phyloP scores from a whole-genome alignment of 2,888 invertebrate genomes.

The Trissolcus japonicus region DNA sequence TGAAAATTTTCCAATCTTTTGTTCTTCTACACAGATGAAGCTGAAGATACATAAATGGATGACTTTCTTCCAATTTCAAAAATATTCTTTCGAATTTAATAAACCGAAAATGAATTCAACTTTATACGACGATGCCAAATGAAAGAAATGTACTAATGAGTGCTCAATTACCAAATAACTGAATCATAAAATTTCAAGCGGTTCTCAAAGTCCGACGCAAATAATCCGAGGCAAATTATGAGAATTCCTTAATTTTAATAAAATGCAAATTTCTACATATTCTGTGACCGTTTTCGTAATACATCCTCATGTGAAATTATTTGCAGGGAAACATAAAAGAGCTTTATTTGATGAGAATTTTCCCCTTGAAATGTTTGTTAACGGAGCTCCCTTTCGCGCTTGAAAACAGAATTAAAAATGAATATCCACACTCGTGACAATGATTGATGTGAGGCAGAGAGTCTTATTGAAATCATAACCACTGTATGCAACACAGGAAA shows the following conservation, averaged over 20 bases:
- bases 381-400: background rate
- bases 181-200: background rate
- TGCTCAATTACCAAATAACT: too few relatives aligned
- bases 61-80: too few relatives aligned
- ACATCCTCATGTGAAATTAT: constrained; percentile 28
- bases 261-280: constrained; percentile 38
- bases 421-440: constrained; percentile 21
- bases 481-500: constrained; percentile 44
- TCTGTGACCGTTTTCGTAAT: constrained; percentile 49
- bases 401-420: constrained; percentile 8
- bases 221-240: constrained; percentile 12
- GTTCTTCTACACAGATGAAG: too few relatives aligned
- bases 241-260: constrained; percentile 26
- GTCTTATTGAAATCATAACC: constrained; percentile 37
- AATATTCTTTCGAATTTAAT: too few relatives aligned
- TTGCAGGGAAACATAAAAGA: constrained; percentile 47
- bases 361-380: constrained; percentile 1
- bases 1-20: too few relatives aligned
- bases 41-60: too few relatives aligned
- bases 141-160: too few relatives aligned
- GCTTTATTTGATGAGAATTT: constrained; percentile 34
- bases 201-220: background rate
- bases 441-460: constrained; percentile 22
- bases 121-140: too few relatives aligned
- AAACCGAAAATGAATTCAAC: constrained; percentile 5